These are phyloP conservation scores for Lypha dubia DNA, from an alignment of 2,888 invertebrate genomes.

Conservation along the genomic window DNA sequence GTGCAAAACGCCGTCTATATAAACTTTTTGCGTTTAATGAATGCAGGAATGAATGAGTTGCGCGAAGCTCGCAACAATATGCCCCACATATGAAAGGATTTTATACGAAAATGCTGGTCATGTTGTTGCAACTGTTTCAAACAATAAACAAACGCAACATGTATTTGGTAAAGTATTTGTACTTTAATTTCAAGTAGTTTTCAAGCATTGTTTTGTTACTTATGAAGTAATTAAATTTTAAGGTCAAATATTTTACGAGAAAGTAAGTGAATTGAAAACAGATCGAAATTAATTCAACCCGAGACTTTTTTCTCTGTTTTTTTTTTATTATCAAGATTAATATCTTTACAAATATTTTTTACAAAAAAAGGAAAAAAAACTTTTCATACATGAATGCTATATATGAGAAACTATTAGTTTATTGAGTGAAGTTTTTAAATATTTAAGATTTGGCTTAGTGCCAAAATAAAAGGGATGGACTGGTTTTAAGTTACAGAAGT, in stretches of 20 bases:
- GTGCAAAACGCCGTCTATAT: constrained; percentile 76
- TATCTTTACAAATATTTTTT: constrained; percentile 19
- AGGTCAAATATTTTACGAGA: neutral
- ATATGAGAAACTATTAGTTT: neutral
- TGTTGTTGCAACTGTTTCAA: constrained; percentile 66
- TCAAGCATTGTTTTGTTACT: neutral
- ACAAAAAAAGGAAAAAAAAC: neutral
- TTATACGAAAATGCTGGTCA: constrained; percentile 73
- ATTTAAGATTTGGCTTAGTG: constrained; percentile 27
- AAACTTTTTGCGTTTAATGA: constrained; percentile 76
- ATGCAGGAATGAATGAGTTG: constrained; percentile 76
- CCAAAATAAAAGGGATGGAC: constrained; percentile 20
- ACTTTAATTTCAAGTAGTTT: constrained; percentile 2
- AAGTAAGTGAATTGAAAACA: constrained; percentile 1
- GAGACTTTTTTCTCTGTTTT: constrained; percentile 28
- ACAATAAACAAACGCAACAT: constrained; percentile 33
- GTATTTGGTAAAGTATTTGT: constrained; percentile 1
- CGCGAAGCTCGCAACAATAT: constrained; percentile 62
- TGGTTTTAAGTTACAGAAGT: constrained; percentile 39
- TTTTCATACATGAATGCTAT: constrained; percentile 1
- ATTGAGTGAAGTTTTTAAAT: constrained; percentile 29
- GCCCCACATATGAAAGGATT: constrained; percentile 75
- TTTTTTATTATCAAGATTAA: constrained; percentile 34
- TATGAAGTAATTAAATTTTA: neutral
- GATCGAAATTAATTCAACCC: neutral